Conservation (phyloP, 2,797 vertebrate genomes). For the Eurystomus glaucurus region DNA sequence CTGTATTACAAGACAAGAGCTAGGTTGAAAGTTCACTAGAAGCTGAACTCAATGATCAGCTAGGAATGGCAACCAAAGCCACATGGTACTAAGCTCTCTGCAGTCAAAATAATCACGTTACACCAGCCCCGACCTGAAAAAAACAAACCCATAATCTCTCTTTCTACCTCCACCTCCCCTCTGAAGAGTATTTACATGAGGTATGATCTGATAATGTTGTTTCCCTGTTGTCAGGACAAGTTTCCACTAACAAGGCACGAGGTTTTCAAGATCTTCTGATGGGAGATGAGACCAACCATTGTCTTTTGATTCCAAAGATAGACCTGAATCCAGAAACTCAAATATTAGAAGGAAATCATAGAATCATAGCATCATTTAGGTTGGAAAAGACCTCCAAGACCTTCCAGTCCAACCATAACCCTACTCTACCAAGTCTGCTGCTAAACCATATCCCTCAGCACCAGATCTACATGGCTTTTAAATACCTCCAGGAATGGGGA, state of each 20-base stretch:
- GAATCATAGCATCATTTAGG: too few species aligned
- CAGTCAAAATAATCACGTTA: not conserved
- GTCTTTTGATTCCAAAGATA: not conserved
- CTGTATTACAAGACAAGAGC: not conserved
- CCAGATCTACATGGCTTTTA: too few species aligned
- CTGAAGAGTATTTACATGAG: rapidly evolving
- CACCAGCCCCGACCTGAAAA: rapidly evolving
- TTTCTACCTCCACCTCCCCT: not conserved
- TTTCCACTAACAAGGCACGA: not conserved
- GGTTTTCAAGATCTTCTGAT: not conserved
- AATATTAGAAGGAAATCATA: not conserved
- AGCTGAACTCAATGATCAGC: not conserved
- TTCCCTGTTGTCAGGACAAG: not conserved
- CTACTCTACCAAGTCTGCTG: too few species aligned
- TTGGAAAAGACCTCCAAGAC: too few species aligned
- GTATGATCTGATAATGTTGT: too few species aligned
- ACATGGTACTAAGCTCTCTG: not conserved
- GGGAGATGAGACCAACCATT: rapidly evolving
- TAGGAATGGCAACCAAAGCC: not conserved
- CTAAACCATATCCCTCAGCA: too few species aligned
- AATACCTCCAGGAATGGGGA: too few species aligned
- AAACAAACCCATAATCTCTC: not conserved
- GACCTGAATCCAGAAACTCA: not conserved
- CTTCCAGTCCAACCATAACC: too few species aligned
- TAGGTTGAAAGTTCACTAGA: not conserved